phyloP scores from a whole-genome alignment of 2,113 vertebrate species.

The Castor canadensis region DNA sequence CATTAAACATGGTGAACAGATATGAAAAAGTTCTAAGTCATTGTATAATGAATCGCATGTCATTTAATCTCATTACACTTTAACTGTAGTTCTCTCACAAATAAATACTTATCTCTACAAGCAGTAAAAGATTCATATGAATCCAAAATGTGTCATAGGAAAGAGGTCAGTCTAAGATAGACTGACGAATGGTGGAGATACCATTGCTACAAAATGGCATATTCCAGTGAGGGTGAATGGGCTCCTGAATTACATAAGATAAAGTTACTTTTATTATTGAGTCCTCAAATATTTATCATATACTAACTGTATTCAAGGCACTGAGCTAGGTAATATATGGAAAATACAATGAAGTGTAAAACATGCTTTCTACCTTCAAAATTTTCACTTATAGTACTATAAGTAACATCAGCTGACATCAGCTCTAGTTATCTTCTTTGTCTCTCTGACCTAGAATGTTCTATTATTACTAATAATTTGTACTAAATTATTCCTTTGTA shows the following conservation, averaged over 20 bases:
- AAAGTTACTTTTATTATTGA: background rate
- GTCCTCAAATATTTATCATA: background rate
- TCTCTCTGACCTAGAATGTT: background rate
- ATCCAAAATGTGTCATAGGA: background rate
- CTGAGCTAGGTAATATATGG: background rate
- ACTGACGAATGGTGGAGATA: too few relatives aligned
- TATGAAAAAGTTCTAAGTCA: background rate
- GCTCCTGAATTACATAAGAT: background rate
- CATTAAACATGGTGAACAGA: background rate
- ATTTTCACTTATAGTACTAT: background rate
- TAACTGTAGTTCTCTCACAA: background rate
- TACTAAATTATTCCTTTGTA: too few relatives aligned
- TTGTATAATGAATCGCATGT: background rate
- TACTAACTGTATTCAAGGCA: background rate
- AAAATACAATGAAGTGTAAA: background rate
- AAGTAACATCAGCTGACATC: background rate
- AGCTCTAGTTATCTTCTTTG: background rate
- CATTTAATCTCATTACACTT: background rate
- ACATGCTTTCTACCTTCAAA: background rate
- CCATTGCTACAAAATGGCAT: background rate
- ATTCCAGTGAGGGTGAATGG: background rate
- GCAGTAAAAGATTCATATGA: background rate
- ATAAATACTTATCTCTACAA: background rate
- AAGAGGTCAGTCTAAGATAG: background rate
- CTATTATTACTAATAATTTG: background rate